These are phyloP conservation scores for Thalassoma bifasciatum DNA, from an alignment of 2,113 vertebrate species.

Conservation along the genomic window DNA sequence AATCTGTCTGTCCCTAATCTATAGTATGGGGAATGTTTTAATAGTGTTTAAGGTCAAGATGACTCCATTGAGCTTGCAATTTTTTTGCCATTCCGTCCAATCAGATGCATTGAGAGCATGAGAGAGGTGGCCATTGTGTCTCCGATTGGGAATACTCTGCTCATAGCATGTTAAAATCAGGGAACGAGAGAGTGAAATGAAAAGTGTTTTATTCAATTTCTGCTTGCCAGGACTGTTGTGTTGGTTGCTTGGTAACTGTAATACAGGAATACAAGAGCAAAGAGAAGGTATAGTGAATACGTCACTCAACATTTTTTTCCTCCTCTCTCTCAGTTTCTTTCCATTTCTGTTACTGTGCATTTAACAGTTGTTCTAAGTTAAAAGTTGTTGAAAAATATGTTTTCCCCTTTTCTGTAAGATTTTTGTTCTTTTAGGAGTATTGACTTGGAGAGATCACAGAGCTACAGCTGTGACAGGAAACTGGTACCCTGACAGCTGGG, in stretches of 20 bases:
- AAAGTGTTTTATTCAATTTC: constrained; percentile 75
- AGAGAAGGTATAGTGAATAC: constrained; percentile 44
- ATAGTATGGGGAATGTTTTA: too few species aligned
- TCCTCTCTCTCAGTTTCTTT: constrained; percentile 13
- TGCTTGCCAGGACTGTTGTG: constrained; percentile 71
- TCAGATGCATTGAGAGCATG: constrained; percentile 28
- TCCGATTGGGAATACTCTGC: constrained; percentile 61
- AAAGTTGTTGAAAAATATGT: neutral
- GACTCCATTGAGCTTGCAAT: neutral
- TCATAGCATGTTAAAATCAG: constrained; percentile 57
- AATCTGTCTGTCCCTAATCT: too few species aligned
- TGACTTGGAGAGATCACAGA: constrained; percentile 56
- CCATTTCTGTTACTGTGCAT: neutral
- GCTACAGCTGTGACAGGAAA: constrained; percentile 53
- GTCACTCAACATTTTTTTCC: constrained; percentile 40
- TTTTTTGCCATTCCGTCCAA: constrained; percentile 21
- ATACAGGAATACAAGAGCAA: constrained; percentile 54
- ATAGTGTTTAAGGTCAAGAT: neutral
- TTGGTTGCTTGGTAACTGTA: constrained; percentile 77
- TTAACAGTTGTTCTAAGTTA: constrained; percentile 1
- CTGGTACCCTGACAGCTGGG: constrained; percentile 52
- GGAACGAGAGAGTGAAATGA: constrained; percentile 57
- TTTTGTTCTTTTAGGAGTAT: neutral
- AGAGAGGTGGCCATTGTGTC: constrained; percentile 47
- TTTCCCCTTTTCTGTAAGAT: neutral